Evolutionary conservation across 2,113 vertebrate species (phyloP), one percentile per base, ranked within the genome.

Genomic region (Daubentonia madagascariensis): DNA sequence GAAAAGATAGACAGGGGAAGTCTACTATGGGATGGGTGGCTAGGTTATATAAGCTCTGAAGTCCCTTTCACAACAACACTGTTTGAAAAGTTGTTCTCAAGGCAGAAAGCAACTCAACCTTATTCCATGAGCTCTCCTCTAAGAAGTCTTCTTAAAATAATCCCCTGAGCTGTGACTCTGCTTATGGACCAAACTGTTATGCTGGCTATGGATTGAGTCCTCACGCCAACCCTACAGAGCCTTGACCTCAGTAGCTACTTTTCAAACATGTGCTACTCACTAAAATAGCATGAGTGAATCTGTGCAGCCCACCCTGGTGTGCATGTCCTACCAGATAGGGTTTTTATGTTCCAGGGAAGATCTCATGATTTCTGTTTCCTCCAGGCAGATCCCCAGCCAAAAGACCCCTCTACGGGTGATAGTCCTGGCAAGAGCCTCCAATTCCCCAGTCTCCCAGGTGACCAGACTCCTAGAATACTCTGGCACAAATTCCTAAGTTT

Each of bases 271-370:
- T 67, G 65, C 61, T 94, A 81, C n/a, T 89, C 61, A 67, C 40
- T 68, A 54, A 96, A 75, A 79, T 4, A 92, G 30, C 13, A 20
- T n/a, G 25, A 96, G 16, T 81, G 9, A 72, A 73, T 67, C 63
- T 94, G 57, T 85, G 79, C 12, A 54, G 11, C 43, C 23, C 5
- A 61, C 37, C 20, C 45, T 85, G 28, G 57, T 54, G 87, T n/a
- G 35, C 67, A 79, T 83, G 54, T 67, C 61, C 57, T 93, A 87
- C 28, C n/a, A 57, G 43, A n/a, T 0, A 85, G 37, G 5, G 45
- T 50, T 94, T 87, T 65, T 76, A 91, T 59, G 75, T 68, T 85
- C 48, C 45, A 94, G 72, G 92, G 57, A 95, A 85, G 52, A 80
- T 67, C 43, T 10, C 65, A 68, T 40, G 35, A 75, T 76, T 43